Evolutionary conservation across 2,888 invertebrate species (phyloP).

Genomic region (Tenthredo distinguenda): DNA sequence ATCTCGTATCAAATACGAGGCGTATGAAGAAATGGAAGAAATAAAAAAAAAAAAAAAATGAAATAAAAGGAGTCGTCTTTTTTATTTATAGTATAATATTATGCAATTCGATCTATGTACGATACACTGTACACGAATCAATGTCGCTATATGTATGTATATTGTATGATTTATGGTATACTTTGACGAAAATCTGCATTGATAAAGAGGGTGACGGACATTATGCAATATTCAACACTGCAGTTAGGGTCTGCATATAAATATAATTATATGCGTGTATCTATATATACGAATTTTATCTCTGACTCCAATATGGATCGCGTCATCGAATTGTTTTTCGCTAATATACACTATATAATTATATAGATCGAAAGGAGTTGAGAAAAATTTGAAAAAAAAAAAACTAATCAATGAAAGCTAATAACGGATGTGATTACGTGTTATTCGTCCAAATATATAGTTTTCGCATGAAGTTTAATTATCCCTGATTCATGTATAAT

Average conservation of each 20-base stretch:
- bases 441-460: neutral
- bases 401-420: neutral
- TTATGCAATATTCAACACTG: conserved; percentile 14
- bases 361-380: neutral
- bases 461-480: neutral
- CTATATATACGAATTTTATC: neutral
- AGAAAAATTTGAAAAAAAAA: neutral
- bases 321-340: neutral
- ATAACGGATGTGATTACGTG: neutral
- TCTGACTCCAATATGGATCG: conserved; percentile 1
- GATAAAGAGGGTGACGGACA: neutral
- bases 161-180: too few relatives aligned
- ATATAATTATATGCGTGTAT: neutral
- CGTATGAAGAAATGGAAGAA: neutral
- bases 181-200: too few relatives aligned
- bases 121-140: neutral
- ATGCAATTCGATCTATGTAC: neutral
- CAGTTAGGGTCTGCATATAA: neutral
- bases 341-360: neutral
- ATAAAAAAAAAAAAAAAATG: neutral
- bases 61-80: neutral
- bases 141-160: neutral
- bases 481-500: neutral
- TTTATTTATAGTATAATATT: conserved; percentile 3
- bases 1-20: conserved; percentile 44